phyloP scores from a whole-genome alignment of 2,113 vertebrate species.

The Phrynosoma blainvillii region DNA sequence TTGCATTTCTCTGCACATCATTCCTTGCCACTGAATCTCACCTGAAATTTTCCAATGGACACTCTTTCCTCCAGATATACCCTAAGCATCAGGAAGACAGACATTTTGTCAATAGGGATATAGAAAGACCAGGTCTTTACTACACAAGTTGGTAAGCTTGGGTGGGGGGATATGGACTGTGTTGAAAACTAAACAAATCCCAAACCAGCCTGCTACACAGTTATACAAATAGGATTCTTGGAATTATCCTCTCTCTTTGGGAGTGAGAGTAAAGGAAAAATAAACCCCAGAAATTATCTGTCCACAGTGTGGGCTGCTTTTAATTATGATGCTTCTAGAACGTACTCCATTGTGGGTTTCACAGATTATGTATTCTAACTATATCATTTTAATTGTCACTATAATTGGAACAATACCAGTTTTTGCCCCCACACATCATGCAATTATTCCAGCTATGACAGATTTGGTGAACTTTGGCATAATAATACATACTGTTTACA shows the following conservation, averaged over 20 bases:
- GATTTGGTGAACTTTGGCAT: background rate
- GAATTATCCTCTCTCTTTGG: conserved; percentile 1
- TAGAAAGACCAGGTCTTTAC: conserved; percentile 6
- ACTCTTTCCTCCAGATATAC: background rate
- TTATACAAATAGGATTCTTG: background rate
- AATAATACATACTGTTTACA: background rate
- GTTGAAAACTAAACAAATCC: conserved; percentile 3
- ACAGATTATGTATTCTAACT: background rate
- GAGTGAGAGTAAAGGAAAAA: background rate
- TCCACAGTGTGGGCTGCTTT: background rate
- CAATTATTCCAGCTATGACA: background rate
- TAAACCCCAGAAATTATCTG: conserved; percentile 24
- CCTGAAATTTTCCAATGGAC: too few relatives aligned
- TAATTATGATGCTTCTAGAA: background rate
- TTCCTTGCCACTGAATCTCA: background rate
- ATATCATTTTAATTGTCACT: background rate
- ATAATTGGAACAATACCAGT: background rate
- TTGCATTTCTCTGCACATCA: background rate
- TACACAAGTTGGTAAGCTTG: background rate
- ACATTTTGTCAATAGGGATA: background rate
- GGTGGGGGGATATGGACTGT: background rate
- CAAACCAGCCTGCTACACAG: background rate
- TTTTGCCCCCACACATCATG: background rate
- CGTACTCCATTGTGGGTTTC: fast-evolving
- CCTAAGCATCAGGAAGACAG: background rate